Evolutionary conservation across 2,113 vertebrate species (phyloP).

Genomic region (Tretioscincus oriximinensis): DNA sequence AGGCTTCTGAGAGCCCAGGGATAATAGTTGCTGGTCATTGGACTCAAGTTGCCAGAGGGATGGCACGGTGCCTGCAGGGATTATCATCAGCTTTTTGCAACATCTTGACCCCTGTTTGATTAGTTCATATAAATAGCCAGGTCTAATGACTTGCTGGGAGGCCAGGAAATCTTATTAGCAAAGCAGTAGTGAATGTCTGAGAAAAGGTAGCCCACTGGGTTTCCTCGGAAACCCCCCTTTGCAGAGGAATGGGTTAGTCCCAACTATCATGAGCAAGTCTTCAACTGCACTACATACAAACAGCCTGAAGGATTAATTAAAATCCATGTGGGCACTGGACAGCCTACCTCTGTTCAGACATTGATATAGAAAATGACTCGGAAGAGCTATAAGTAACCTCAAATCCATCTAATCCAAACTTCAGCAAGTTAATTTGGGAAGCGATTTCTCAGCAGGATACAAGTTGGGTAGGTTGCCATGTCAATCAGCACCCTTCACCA

Average conservation of each 20-base stretch:
- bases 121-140: constrained; percentile 8
- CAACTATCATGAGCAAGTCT: neutral
- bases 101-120: neutral
- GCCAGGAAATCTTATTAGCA: constrained; percentile 22
- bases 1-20: neutral
- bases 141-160: neutral
- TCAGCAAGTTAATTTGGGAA: constrained; percentile 52
- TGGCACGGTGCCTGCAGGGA: neutral
- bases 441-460: constrained; percentile 13
- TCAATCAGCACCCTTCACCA: neutral
- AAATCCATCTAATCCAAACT: constrained; percentile 57
- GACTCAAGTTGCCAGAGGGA: neutral
- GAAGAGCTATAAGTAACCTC: constrained; percentile 29
- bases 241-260: neutral
- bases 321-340: too few relatives aligned
- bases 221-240: neutral
- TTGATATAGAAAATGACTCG: neutral
- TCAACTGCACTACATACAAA: neutral
- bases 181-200: neutral
- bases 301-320: neutral
- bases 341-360: rapidly evolving
- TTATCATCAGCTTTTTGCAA: neutral
- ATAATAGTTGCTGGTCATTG: neutral
- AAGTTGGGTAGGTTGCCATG: neutral
- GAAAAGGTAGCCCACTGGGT: neutral